Evolutionary conservation across 1,140 invertebrate species (phyloP), one percentile per base, ranked within the genome.

Genomic region (Nephotettix cincticeps): DNA sequence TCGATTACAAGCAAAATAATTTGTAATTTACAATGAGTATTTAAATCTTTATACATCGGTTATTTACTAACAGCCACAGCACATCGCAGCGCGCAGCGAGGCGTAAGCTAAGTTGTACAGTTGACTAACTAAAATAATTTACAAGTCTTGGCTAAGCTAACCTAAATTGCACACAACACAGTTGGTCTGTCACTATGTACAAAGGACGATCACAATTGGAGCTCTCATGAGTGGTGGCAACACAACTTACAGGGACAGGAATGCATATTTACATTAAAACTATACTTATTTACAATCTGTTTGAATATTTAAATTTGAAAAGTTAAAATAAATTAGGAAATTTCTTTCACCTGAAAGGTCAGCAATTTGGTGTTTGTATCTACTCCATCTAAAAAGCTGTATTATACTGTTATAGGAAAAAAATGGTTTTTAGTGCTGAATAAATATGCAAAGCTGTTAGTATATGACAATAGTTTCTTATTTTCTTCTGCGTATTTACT

Each of bases 141-240:
- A 25, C 23, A 27, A 61, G 56, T 25, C 13, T 25, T 21, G 9
- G 47, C 47, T 27, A 61, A 61, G 56, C 56, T 61, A 61, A 61
- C 56, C 56, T 61, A 61, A 4, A 61, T 61, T 61, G 56, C 56
- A 61, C 56, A 61, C 25, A 61, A 25, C 25, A 54, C 21, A n/a
- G 56, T 25, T 6, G 56, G 25, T 61, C 25, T 61, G 56, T 61
- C 47, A 51, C 4, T 61, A 61, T 61, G 2, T 61, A 61, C 56
- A 61, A 61, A 6, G 23, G 23, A 54, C 23, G 28, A 61, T 61
- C 56, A 61, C 56, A 61, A 61, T 6, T 27, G 13, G 21, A 27
- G 25, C 6, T 11, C 13, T 1, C 9, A 2, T 6, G 56, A 23
- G 9, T 25, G 56, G 56, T 61, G 56, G 47, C 3, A n/a, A n/a